Base-by-base conservation (phyloP, 1,140 invertebrate genomes). In the Anastrepha ludens region DNA sequence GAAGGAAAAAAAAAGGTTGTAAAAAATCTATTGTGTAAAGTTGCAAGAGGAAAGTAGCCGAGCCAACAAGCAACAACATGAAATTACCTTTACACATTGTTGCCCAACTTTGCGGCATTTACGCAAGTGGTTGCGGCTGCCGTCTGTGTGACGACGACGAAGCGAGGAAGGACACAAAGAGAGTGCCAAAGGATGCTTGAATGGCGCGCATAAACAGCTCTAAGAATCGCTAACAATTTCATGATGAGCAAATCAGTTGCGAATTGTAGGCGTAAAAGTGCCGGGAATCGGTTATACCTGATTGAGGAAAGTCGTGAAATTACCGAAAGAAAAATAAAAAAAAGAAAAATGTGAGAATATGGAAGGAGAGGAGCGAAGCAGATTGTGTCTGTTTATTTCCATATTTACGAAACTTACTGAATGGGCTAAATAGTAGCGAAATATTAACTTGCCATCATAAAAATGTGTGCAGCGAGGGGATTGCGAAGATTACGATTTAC, bases 181-280 rank as follows among this genome's bases (percentile, higher is more conserved):
- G 74, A 47, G 55, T 81, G 47, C 47, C n/a, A 50, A 50, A 81
- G 47, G 47, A 55, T 9, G 17, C n/a, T 81, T 81, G 47, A 81
- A 81, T 55, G n/a, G 47, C 74, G 74, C 74, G 17, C 47, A 81
- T 81, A 81, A 81, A 81, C 17, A 17, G 13, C 74, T 81, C 74
- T 81, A 55, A 58, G 74, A 81, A 81, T 81, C 74, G 74, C 74
- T 81, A 81, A 81, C 47, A 81, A 81, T 81, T 81, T 81, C 74
- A 81, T 81, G 55, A 81, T 81, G 74, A 55, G 50, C 47, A 81
- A 81, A 81, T 81, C 47, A 81, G 74, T 81, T 81, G 47, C 74
- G 74, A 81, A 55, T 81, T 81, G 47, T 78, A n/a, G 70, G 47
- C 47, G 74, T 81, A 47, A 55, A 81, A 55, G n/a, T 13, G 44